Conservation (phyloP, 2,888 invertebrate genomes). For the Eupithecia insigniata region DNA sequence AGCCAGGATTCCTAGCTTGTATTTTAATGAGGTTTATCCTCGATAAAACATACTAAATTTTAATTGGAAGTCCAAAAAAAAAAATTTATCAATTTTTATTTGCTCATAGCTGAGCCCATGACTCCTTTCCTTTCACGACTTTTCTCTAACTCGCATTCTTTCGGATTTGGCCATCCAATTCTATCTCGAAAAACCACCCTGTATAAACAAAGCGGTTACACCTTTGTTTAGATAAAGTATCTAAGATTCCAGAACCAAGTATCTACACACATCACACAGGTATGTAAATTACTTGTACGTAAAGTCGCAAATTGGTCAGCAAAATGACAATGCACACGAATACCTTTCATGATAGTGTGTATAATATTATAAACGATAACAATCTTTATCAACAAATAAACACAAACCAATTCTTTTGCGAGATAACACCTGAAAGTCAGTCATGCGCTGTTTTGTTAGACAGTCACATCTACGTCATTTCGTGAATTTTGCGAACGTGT, state of each 20-base stretch:
- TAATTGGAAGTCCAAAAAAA: too few relatives aligned
- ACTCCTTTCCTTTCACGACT: too few relatives aligned
- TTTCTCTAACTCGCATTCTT: too few relatives aligned
- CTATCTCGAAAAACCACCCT: too few relatives aligned
- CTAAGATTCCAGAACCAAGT: not conserved
- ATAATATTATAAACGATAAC: conserved; percentile 37
- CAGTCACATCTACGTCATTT: not conserved
- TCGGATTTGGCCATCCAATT: too few relatives aligned
- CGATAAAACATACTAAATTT: too few relatives aligned
- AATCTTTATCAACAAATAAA: conserved; percentile 42
- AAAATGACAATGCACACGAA: conserved; percentile 7
- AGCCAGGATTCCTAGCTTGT: too few relatives aligned
- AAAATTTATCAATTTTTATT: too few relatives aligned
- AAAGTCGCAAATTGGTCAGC: conserved; percentile 8
- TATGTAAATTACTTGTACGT: not conserved
- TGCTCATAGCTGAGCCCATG: too few relatives aligned
- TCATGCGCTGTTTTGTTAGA: conserved; percentile 18
- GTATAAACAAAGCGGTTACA: too few relatives aligned
- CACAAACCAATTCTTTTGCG: conserved; percentile 39
- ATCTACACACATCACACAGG: not conserved
- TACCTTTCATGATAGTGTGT: conserved; percentile 21
- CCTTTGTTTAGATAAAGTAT: too few relatives aligned
- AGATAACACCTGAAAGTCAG: conserved; percentile 38
- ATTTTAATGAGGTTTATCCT: too few relatives aligned
- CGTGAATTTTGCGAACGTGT: not conserved